These are phyloP conservation scores for Onychomys leucogaster DNA, from an alignment of 2,797 vertebrate genomes.

Conservation along the genomic window DNA sequence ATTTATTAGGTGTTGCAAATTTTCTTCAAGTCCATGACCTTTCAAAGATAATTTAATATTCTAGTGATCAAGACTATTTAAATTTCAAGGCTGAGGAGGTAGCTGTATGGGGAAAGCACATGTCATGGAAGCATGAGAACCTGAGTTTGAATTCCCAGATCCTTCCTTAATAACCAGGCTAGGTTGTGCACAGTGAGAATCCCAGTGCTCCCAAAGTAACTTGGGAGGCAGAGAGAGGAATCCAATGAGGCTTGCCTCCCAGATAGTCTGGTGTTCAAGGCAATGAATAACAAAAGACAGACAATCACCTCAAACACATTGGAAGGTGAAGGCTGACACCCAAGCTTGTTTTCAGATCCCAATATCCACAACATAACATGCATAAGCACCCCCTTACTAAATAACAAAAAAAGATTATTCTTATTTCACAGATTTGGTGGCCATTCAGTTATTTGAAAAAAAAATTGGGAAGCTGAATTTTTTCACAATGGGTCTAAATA, in stretches of 20 bases:
- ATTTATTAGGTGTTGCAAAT: neutral
- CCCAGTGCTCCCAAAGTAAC: neutral
- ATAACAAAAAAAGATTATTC: neutral
- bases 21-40: neutral
- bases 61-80: slow-evolving; percentile 2
- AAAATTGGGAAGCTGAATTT: neutral
- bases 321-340: neutral
- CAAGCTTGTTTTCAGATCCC: neutral
- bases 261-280: neutral
- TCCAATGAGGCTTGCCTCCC: neutral
- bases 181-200: no score
- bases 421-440: neutral
- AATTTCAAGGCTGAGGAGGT: neutral
- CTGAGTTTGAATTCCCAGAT: neutral
- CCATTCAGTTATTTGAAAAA: slow-evolving; percentile 1
- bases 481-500: neutral
- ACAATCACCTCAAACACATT: neutral
- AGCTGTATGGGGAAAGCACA: neutral
- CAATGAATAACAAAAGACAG: neutral
- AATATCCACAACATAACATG: neutral
- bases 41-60: slow-evolving; percentile 46
- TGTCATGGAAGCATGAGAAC: neutral
- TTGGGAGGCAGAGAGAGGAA: neutral
- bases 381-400: neutral
- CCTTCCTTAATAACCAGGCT: neutral